Percentiles rank a stretch among this genome's conserved stretches.
Evolutionary conservation across 1,140 invertebrate genomes (phyloP).

Genomic region (Ganaspis sp.): DNA sequence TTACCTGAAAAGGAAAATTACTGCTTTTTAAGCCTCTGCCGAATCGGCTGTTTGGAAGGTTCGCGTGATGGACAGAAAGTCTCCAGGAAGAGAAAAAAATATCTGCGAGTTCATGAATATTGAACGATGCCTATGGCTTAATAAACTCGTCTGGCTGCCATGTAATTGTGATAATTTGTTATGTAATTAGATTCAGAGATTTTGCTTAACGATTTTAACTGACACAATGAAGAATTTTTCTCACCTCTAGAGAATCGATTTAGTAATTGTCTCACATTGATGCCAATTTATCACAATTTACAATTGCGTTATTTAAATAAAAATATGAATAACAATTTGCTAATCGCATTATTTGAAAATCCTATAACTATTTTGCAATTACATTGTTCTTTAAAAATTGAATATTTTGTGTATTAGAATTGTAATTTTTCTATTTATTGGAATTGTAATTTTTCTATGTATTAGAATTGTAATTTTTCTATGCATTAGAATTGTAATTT

Average conservation of each 20-base stretch:
- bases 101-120: constrained; percentile 4
- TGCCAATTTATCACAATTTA: too few relatives aligned
- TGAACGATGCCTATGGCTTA: constrained; percentile 25
- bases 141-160: constrained; percentile 22
- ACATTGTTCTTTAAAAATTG: too few relatives aligned
- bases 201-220: neutral
- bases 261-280: too few relatives aligned
- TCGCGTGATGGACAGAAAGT: constrained; percentile 18
- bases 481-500: too few relatives aligned
- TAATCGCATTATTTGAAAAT: too few relatives aligned
- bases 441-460: too few relatives aligned
- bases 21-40: constrained; percentile 7
- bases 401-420: too few relatives aligned
- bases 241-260: neutral
- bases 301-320: too few relatives aligned
- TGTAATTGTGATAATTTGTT: constrained; percentile 26
- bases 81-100: neutral
- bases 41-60: neutral
- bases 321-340: too few relatives aligned
- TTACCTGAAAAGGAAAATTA: neutral
- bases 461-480: too few relatives aligned
- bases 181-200: constrained; percentile 1
- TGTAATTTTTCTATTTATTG: too few relatives aligned
- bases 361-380: too few relatives aligned
- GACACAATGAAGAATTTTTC: neutral